phyloP scores from a whole-genome alignment of 2,888 invertebrate genomes.

The Pharmacophagus antenor region DNA sequence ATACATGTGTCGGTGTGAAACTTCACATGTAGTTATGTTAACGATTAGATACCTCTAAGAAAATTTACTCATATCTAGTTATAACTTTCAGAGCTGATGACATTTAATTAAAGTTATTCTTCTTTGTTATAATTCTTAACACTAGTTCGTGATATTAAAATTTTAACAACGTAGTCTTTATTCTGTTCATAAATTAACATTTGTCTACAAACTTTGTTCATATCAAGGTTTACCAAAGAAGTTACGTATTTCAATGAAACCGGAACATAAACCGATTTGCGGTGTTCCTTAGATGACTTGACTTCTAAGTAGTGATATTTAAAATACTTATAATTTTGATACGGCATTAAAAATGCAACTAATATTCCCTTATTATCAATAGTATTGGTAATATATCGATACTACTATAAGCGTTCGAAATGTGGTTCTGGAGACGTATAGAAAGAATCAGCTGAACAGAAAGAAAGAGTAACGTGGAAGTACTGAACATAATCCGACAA shows the following conservation, averaged over 20 bases:
- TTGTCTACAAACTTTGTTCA: background rate
- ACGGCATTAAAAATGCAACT: too few relatives aligned
- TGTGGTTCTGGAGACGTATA: too few relatives aligned
- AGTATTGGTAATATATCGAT: too few relatives aligned
- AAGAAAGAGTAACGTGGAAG: too few relatives aligned
- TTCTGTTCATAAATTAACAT: background rate
- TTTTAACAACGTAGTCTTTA: background rate
- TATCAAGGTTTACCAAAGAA: background rate
- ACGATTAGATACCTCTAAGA: conserved; percentile 7
- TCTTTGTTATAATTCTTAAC: conserved; percentile 12
- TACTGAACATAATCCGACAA: too few relatives aligned
- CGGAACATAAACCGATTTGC: too few relatives aligned
- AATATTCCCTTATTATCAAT: too few relatives aligned
- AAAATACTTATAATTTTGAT: too few relatives aligned
- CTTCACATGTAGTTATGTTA: conserved; percentile 5
- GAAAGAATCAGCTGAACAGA: too few relatives aligned
- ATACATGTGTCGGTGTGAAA: background rate
- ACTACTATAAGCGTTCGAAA: too few relatives aligned
- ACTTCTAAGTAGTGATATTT: background rate
- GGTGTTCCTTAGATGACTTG: background rate
- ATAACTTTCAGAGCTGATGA: conserved; percentile 14
- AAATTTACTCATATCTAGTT: background rate
- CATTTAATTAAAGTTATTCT: conserved; percentile 5
- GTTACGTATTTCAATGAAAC: too few relatives aligned
- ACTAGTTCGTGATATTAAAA: background rate